Evolutionary conservation across 2,113 vertebrate species (phyloP).

Genomic region (Hoplias malabaricus): DNA sequence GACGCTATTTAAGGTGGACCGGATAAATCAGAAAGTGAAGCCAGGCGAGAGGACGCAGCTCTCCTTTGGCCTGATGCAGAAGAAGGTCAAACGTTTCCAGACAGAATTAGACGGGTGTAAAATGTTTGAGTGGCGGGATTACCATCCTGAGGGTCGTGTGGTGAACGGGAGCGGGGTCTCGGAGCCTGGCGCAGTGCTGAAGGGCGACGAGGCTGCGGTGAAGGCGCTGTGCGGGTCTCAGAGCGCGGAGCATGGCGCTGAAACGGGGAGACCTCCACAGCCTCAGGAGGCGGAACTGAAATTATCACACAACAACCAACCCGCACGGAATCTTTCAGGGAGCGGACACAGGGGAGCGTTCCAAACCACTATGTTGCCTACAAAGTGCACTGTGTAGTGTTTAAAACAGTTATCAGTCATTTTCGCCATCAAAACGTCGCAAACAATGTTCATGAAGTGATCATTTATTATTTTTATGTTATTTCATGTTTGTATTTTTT

Average conservation of each 20-base stretch:
- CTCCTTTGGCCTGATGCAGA: background rate
- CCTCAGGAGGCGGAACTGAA: background rate
- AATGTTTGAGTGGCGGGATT: background rate
- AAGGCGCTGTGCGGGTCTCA: constrained; percentile 63
- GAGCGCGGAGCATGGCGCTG: constrained; percentile 74
- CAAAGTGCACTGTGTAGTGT: no score
- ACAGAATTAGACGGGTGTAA: constrained; percentile 9
- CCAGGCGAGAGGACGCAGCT: no score
- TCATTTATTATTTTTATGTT: no score
- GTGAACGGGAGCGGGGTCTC: constrained; percentile 5
- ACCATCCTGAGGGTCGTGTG: constrained; percentile 66
- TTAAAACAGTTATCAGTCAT: no score
- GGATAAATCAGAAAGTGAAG: no score
- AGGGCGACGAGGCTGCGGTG: constrained; percentile 60
- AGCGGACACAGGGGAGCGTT: no score
- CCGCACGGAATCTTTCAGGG: constrained; percentile 5
- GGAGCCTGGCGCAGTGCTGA: constrained; percentile 45
- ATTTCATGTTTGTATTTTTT: no score
- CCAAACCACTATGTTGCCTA: no score
- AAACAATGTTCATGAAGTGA: no score
- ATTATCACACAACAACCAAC: constrained; percentile 48
- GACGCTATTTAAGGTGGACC: no score
- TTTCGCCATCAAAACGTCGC: no score
- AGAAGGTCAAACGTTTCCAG: background rate
- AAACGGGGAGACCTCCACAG: background rate